Evolutionary conservation across 2,888 invertebrate species (phyloP), one percentile per base, ranked within the genome.

Genomic region (Hemistola chrysoprasaria): DNA sequence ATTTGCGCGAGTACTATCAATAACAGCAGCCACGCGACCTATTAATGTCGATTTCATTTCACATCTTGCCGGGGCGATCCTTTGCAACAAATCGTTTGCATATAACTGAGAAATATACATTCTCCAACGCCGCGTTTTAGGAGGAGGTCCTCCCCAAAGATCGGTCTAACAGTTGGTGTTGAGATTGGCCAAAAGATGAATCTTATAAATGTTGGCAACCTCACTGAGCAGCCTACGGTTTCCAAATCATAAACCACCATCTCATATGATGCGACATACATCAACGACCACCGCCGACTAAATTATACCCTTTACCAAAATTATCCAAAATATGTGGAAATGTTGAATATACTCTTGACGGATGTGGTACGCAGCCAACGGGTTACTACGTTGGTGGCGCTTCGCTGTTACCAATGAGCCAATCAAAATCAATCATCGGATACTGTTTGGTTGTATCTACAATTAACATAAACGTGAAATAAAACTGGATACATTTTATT

Each of bases 351-450:
- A 33, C 22, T 43, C 43, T 34, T 43, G 43, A 23, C 11, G 30
- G 20, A 7, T 34, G 41, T 24, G 25, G 30, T 25, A 30, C 8
- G 25, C 38, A 65, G 71, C 63, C 56, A 74, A 75, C 62, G 68
- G n/a, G 71, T 74, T 85, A 86, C 65, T 83, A 78, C 62, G 79
- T 65, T 47, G 83, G 56, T 46, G 85, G 63, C 52, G 79, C 73
- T 65, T 84, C 86, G 77, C 72, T 78, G 82, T 79, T 83, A 85
- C 71, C 74, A 62, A 88, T 77, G 80, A 89, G 88, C 88, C 88
- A 89, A 86, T 89, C 88, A 85, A 87, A 89, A 87, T 89, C 88
- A 83, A 89, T 78, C 87, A 88, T 87, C 85, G 87, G 87, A 81
- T 79, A 84, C 75, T 88, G 85, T 87, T 89, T 88, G 64, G 81